These are phyloP conservation scores for Megaleporinus macrocephalus DNA, from an alignment of 2,113 vertebrate genomes.

Conservation along the genomic window DNA sequence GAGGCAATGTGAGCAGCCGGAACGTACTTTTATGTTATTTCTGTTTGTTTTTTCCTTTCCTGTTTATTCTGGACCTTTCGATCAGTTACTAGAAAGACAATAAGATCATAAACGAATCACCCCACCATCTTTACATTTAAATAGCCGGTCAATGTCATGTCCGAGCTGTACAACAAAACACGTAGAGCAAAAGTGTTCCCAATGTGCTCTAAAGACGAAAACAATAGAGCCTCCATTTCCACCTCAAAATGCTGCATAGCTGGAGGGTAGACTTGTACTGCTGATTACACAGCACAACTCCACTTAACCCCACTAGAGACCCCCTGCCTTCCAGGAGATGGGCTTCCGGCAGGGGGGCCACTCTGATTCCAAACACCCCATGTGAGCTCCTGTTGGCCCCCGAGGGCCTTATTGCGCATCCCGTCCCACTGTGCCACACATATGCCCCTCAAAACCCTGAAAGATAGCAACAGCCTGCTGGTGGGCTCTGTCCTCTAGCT, in stretches of 20 bases:
- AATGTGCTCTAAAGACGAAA: slow-evolving; percentile 46
- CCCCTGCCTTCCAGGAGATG: slow-evolving; percentile 77
- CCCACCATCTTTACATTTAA: slow-evolving; percentile 1
- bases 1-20: too few species aligned
- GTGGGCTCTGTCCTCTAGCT: slow-evolving; percentile 12
- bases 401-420: slow-evolving; percentile 73
- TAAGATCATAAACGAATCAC: background rate
- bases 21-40: too few species aligned
- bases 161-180: slow-evolving; percentile 27
- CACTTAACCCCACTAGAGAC: slow-evolving; percentile 77
- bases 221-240: slow-evolving; percentile 48
- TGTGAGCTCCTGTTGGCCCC: slow-evolving; percentile 66
- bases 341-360: slow-evolving; percentile 73
- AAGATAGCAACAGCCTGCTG: slow-evolving; percentile 40
- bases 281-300: slow-evolving; percentile 73
- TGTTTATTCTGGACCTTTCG: background rate
- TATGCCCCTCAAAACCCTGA: slow-evolving; percentile 68
- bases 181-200: slow-evolving; percentile 21
- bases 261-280: slow-evolving; percentile 70
- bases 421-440: slow-evolving; percentile 74
- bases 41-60: too few species aligned
- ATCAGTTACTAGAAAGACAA: background rate
- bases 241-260: slow-evolving; percentile 60
- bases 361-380: slow-evolving; percentile 74
- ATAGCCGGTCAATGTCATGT: slow-evolving; percentile 2